Evolutionary conservation across 2,797 vertebrate species (phyloP), one percentile per base, ranked within the genome.

Genomic region (Oreortyx pictus): DNA sequence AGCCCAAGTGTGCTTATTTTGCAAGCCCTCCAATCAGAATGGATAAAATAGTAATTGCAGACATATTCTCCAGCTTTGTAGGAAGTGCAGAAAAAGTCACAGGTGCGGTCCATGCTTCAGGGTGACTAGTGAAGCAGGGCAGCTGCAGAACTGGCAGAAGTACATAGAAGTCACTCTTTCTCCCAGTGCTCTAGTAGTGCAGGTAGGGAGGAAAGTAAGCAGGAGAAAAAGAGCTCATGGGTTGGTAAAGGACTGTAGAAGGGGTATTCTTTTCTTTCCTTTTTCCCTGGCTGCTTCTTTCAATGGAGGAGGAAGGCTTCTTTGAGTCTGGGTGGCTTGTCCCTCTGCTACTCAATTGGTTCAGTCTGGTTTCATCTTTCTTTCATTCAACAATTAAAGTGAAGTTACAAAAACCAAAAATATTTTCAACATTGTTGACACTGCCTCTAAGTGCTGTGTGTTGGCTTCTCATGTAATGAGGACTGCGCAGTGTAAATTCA

Each of bases 321-420:
- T 50, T 50, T 60, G 23, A 8, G 8, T 70, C n/a, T 23, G 46
- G 6, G 3, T 87, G 9, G 17, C 54, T 75, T 68, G 19, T 22
- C 19, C 23, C 11, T 67, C 20, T 0, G 0, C 15, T 66, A 22
- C 16, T 54, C 33, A 14, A 0, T 14, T 66, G 3, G 4, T 37
- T 64, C n/a, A 22, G 37, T 11, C 11, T 59, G 52, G 9, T 39
- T 71, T 78, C 0, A 35, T 59, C 77, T 88, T 44, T 75, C 20
- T 17, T 13, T 74, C 52, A 54, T 66, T 62, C 61, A 78, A 46
- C 43, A 73, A 52, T 29, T 80, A 47, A 86, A 43, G 19, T 61
- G 7, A 13, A 77, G 8, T 7, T 49, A 7, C 61, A 66, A 74
- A 81, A 25, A 44, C 54, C 9, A 76, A 70, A 60, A 54, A 2